Conservation (phyloP, 2,113 vertebrate species). For the Mus musculus region GRCm39 chr3:104292501-104293000, state of each 20-base stretch:
- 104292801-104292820: not conserved
- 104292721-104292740: not conserved
- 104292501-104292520: not conserved
- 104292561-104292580: not conserved
- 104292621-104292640: not conserved
- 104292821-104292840: not conserved
- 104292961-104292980: not conserved
- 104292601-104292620: not conserved
- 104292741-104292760: not conserved
- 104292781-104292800: not conserved
- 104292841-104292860: not conserved
- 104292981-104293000: too few species aligned
- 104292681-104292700: not conserved
- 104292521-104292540: not conserved
- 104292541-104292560: not conserved
- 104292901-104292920: not conserved
- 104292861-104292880: conserved; percentile 27
- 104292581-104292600: not conserved
- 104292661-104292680: not conserved
- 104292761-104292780: not conserved
- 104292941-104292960: conserved; percentile 15
- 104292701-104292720: not conserved
- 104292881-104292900: not conserved
- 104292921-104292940: not conserved
- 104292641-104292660: not conserved